Conservation (phyloP, 2,113 vertebrate species). For the Perca fluviatilis region DNA sequence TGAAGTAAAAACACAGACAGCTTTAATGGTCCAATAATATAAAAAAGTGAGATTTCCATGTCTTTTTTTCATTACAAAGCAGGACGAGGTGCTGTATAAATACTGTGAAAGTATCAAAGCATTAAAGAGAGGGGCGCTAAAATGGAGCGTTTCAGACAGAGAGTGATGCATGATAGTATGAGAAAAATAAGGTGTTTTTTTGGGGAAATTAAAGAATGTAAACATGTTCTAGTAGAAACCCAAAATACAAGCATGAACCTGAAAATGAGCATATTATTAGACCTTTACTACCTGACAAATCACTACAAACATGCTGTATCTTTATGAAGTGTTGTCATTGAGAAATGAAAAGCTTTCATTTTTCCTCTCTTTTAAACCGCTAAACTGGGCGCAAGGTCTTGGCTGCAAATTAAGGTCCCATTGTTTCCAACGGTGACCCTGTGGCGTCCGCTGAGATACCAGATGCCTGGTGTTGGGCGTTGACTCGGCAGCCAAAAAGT, state of each 20-base stretch:
- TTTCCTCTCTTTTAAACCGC: background rate
- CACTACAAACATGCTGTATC: slow-evolving; percentile 6
- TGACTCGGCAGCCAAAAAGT: slow-evolving; percentile 32
- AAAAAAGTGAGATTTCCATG: too few relatives aligned
- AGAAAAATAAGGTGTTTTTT: too few relatives aligned
- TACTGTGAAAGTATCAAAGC: too few relatives aligned
- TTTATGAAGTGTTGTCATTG: slow-evolving; percentile 11
- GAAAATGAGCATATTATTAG: too few relatives aligned
- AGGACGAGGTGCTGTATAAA: too few relatives aligned
- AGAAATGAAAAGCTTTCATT: slow-evolving; percentile 49
- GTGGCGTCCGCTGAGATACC: slow-evolving; percentile 44
- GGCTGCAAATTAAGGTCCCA: slow-evolving; percentile 32
- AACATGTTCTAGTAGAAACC: too few relatives aligned
- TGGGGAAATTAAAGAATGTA: too few relatives aligned
- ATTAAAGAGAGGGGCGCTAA: too few relatives aligned
- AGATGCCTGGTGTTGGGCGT: slow-evolving; percentile 40
- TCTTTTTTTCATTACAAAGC: too few relatives aligned
- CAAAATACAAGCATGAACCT: too few relatives aligned
- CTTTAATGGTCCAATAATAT: background rate
- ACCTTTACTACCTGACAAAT: slow-evolving; percentile 51
- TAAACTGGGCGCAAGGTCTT: slow-evolving; percentile 35
- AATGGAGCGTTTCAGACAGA: too few relatives aligned
- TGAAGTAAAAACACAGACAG: background rate
- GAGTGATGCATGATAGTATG: too few relatives aligned
- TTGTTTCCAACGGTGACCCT: slow-evolving; percentile 40